Evolutionary conservation across 92 coral and sea anemone species (phyloP), one percentile per base, ranked within the genome.

Genomic region (Parazoanthus swiftii): DNA sequence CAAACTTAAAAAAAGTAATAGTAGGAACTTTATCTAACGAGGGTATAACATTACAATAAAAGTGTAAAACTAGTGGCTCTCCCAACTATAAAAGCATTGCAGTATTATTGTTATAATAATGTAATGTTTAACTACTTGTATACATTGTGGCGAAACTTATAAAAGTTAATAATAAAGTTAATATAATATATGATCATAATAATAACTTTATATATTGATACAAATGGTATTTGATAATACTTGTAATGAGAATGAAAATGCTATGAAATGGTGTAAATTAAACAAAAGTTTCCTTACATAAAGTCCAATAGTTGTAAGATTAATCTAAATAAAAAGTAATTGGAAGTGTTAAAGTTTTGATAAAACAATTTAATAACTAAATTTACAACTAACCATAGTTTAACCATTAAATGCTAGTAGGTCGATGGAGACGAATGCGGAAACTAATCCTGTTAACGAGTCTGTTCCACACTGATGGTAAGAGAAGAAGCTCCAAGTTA

Each of bases 361-460:
- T 29, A 23, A 15, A 25, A 72, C 13, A 72, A 26, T 29, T 8
- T 71, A 25, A 26, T 25, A 25, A 13, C 33, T 71, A 25, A 71
- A 71, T 71, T 9, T 29, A 54, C 26, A n/a, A 39, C 79, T 75
- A 75, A 75, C 79, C 25, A 23, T 15, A 39, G 29, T 44, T 18
- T 75, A 38, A 75, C 50, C 48, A 21, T 39, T 36, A 75, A 75
- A 36, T 44, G 79, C 79, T 75, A 75, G 79, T 75, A 75, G 51
- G 51, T 75, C 79, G 79, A 39, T 75, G 79, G 79, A 75, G 79
- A 75, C 79, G 79, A 1, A 21, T 75, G 51, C 15, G 9, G 48
- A 75, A 16, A 44, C 51, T 75, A 75, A 38, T 75, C 79, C 79
- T 3, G 43, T 3, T 75, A 75, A 75, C 79, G 25, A 38, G 42